Evolutionary conservation across 2,113 vertebrate genomes (phyloP).

Genomic region (Phrynosoma platyrhinos): DNA sequence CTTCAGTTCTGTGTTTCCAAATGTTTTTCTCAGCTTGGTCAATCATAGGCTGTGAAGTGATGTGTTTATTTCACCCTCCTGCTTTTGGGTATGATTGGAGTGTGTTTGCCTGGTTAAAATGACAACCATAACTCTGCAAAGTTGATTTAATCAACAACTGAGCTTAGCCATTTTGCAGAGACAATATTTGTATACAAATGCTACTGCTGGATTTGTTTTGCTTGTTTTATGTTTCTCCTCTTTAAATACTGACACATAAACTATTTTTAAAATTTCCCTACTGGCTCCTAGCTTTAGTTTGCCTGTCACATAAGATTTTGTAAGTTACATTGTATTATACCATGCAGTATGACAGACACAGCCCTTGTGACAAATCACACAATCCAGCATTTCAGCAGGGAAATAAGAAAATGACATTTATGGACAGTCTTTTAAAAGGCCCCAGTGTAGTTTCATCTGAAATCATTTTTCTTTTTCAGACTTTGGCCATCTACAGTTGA

Average conservation of each 20-base stretch:
- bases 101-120: not conserved
- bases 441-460: conserved; percentile 28
- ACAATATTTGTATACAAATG: conserved; percentile 32
- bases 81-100: not conserved
- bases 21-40: not conserved
- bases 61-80: not conserved
- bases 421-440: conserved; percentile 42
- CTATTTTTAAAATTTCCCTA: conserved; percentile 48
- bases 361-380: conserved; percentile 54
- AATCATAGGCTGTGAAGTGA: not conserved
- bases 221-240: not conserved
- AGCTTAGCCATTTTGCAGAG: not conserved
- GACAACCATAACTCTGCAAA: not conserved
- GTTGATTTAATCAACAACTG: not conserved
- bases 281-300: conserved; percentile 43
- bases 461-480: not conserved
- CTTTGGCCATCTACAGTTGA: not conserved
- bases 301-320: conserved; percentile 60
- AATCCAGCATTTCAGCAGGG: conserved; percentile 33
- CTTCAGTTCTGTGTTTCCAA: too few species aligned
- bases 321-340: conserved; percentile 53
- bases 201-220: conserved; percentile 1
- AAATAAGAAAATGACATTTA: conserved; percentile 53
- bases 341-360: conserved; percentile 47
- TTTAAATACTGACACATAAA: conserved; percentile 3